Evolutionary conservation across 2,797 vertebrate genomes (phyloP).

Genomic region (Margarornis squamiger): DNA sequence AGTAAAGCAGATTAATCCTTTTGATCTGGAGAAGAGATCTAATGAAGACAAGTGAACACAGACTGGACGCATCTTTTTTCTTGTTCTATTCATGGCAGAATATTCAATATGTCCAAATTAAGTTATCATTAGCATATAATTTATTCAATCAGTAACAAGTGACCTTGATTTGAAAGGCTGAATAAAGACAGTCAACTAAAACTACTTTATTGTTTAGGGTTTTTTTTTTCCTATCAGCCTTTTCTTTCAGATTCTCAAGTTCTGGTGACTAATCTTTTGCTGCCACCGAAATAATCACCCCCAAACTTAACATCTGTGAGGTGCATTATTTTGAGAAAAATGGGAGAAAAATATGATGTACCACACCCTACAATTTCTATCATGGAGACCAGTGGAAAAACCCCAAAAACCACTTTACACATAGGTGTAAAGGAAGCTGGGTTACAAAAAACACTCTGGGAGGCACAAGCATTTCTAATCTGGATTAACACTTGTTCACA

Average conservation of each 20-base stretch:
- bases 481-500: not conserved
- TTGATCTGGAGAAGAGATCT: not conserved
- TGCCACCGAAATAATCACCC: not conserved
- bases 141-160: not conserved
- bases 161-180: not conserved
- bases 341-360: rapidly evolving
- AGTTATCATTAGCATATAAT: not conserved
- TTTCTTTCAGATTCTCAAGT: not conserved
- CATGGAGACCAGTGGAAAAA: not conserved
- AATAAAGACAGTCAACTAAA: not conserved
- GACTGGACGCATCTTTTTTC: not conserved
- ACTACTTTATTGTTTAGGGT: not conserved
- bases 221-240: not conserved
- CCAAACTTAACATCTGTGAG: not conserved
- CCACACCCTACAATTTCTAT: not conserved
- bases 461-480: not conserved
- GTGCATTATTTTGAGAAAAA: not conserved
- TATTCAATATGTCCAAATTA: not conserved
- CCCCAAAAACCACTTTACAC: not conserved
- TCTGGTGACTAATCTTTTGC: not conserved
- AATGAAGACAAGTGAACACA: not conserved
- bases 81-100: not conserved
- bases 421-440: not conserved
- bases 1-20: not conserved
- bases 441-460: not conserved